Conservation (phyloP, 2,113 vertebrate species). For the Dendrocopos noguchii region DNA sequence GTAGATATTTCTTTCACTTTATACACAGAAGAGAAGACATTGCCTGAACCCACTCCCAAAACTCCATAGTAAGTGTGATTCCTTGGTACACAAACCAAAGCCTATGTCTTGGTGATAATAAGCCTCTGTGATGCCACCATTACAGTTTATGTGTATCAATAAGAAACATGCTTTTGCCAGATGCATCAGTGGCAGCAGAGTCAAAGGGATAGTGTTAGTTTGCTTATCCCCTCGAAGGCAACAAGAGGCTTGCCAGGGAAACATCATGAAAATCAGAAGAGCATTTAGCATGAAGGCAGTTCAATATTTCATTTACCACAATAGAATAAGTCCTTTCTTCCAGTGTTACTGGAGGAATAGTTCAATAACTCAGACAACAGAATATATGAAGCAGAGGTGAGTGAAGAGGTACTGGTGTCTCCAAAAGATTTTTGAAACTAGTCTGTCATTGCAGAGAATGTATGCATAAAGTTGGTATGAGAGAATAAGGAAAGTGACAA, state of each 20-base stretch:
- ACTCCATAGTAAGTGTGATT: fast-evolving
- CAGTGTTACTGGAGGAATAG: background rate
- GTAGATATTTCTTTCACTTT: background rate
- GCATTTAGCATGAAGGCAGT: background rate
- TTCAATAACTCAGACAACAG: background rate
- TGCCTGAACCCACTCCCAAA: background rate
- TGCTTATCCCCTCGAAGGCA: background rate
- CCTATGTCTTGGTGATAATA: background rate
- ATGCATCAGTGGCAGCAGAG: background rate
- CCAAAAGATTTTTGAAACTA: background rate
- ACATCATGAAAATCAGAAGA: background rate
- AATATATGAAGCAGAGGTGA: background rate
- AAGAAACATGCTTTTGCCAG: background rate
- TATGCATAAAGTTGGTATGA: background rate
- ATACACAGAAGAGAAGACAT: background rate
- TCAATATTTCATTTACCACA: background rate
- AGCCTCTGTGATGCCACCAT: background rate
- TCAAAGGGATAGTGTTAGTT: background rate
- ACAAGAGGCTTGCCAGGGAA: background rate
- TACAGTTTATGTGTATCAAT: fast-evolving
- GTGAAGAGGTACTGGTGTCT: background rate
- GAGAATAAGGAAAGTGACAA: background rate
- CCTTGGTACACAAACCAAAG: background rate
- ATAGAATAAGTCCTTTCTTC: background rate
- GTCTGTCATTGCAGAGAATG: background rate